These are phyloP conservation scores for Gnathonemus longibarbis DNA, from an alignment of 2,113 vertebrate genomes.

Conservation along the genomic window DNA sequence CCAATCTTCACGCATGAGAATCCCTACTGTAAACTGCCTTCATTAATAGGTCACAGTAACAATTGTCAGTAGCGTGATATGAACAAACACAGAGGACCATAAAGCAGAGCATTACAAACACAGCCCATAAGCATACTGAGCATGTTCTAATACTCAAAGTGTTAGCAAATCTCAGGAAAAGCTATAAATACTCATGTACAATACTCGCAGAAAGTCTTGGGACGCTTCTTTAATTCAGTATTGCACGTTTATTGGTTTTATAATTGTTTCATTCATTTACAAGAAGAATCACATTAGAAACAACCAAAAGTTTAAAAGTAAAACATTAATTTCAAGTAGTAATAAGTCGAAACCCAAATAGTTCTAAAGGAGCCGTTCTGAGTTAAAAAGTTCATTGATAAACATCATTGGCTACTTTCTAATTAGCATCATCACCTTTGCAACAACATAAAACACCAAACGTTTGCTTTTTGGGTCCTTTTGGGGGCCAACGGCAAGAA, in stretches of 20 bases:
- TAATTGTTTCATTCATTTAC: neutral
- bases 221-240: neutral
- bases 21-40: neutral
- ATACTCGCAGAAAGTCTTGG: too few relatives aligned
- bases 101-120: too few relatives aligned
- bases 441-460: neutral
- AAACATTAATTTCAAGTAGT: neutral
- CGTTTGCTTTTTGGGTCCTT: neutral
- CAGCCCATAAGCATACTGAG: too few relatives aligned
- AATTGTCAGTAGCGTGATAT: neutral
- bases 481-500: neutral
- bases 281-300: neutral
- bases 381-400: neutral
- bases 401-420: neutral
- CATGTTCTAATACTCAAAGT: too few relatives aligned
- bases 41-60: neutral
- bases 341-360: neutral
- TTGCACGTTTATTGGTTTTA: neutral
- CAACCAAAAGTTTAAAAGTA: neutral
- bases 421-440: neutral
- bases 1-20: neutral
- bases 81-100: neutral
- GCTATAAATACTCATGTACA: too few relatives aligned
- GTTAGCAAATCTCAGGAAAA: too few relatives aligned
- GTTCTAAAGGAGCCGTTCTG: neutral